Evolutionary conservation across 2,113 vertebrate genomes (phyloP).

Genomic region (Himantopus leucocephalus): DNA sequence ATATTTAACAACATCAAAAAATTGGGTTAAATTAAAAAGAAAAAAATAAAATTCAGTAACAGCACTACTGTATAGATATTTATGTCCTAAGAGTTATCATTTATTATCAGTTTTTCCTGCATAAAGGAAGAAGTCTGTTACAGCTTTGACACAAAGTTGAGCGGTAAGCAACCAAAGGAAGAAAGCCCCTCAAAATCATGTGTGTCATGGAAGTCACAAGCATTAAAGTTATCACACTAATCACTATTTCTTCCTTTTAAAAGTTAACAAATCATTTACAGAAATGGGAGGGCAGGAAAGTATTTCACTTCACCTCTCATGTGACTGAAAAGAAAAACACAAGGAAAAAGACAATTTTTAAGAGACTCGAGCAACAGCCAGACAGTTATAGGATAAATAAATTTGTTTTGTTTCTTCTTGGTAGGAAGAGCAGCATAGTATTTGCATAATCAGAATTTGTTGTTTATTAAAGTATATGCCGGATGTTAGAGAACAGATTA

Average conservation of each 20-base stretch:
- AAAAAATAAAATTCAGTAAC: background rate
- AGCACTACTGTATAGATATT: background rate
- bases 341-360: background rate
- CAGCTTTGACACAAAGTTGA: background rate
- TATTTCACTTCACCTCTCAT: background rate
- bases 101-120: background rate
- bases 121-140: background rate
- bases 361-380: background rate
- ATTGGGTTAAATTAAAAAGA: background rate
- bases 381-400: background rate
- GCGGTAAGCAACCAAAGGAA: background rate
- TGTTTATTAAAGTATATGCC: background rate
- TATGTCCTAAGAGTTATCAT: background rate
- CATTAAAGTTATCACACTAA: background rate
- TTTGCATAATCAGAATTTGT: background rate
- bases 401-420: background rate
- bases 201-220: background rate
- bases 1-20: background rate
- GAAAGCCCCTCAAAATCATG: background rate
- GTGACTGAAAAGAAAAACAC: background rate
- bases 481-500: background rate
- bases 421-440: background rate
- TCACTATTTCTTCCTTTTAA: background rate
- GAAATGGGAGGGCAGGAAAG: background rate
- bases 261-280: background rate